These are phyloP conservation scores for Carapus acus DNA, from an alignment of 2,797 vertebrate genomes.

Conservation along the genomic window DNA sequence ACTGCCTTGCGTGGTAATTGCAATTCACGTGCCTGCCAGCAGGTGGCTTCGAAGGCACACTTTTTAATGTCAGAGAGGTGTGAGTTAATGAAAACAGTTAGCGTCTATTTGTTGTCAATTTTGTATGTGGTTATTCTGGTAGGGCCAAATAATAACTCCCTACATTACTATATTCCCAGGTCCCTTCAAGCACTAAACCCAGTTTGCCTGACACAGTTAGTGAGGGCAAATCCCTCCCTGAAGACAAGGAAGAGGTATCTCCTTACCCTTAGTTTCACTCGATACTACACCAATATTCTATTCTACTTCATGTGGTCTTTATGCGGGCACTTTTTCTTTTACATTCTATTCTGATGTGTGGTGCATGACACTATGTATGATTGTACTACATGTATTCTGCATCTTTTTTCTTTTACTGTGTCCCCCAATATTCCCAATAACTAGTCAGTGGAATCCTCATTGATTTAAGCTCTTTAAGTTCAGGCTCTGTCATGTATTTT, in stretches of 20 bases:
- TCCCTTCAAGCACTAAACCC: conserved; percentile 72
- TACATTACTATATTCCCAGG: conserved; percentile 48
- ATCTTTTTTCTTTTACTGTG: no score
- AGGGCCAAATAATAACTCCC: neutral
- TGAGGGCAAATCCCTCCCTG: conserved; percentile 55
- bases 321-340: no score
- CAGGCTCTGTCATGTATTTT: neutral
- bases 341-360: no score
- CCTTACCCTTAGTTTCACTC: conserved; percentile 4
- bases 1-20: conserved; percentile 6
- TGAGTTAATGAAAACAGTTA: neutral
- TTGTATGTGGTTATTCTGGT: neutral
- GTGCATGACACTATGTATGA: no score
- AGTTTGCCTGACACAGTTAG: conserved; percentile 55
- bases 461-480: no score
- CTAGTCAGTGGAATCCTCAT: no score
- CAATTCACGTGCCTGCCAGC: conserved; percentile 9
- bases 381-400: no score
- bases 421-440: no score
- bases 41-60: conserved; percentile 15
- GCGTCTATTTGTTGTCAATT: conserved; percentile 13
- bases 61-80: conserved; percentile 11
- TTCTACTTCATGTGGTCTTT: no score
- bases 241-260: conserved; percentile 62
- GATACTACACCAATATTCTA: no score